These are phyloP conservation scores for Drosophila multiciliata DNA, from an alignment of 2,888 invertebrate genomes.

Conservation along the genomic window DNA sequence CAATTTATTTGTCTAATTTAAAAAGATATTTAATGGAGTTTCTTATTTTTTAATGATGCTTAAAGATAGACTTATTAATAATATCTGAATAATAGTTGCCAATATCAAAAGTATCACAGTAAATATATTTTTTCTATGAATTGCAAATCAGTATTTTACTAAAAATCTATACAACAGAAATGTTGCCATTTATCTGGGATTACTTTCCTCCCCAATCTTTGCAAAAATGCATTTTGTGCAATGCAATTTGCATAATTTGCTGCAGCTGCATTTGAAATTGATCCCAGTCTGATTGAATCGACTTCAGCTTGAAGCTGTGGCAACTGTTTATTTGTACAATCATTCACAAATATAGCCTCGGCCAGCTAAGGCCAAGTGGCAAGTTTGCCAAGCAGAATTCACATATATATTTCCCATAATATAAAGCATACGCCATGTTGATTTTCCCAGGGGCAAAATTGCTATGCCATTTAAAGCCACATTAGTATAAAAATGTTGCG, in stretches of 20 bases:
- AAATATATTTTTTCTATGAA: background rate
- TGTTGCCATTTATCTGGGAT: background rate
- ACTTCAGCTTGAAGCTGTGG: slow-evolving; percentile 14
- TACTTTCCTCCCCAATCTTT: background rate
- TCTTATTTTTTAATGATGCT: no score
- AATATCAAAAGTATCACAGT: background rate
- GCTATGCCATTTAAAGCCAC: slow-evolving; percentile 39
- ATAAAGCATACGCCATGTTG: slow-evolving; percentile 35
- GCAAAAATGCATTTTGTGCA: slow-evolving; percentile 20
- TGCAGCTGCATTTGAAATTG: slow-evolving; percentile 33
- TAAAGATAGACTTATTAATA: background rate
- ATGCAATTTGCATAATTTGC: slow-evolving; percentile 48
- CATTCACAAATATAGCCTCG: slow-evolving; percentile 5
- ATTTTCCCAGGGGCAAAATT: background rate
- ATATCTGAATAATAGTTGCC: background rate
- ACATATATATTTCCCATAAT: background rate
- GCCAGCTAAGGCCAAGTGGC: slow-evolving; percentile 5
- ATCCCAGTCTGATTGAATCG: slow-evolving; percentile 32
- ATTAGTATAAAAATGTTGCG: slow-evolving; percentile 67
- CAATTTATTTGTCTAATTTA: background rate
- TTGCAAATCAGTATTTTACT: background rate
- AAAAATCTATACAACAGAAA: background rate
- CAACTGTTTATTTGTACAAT: slow-evolving; percentile 38
- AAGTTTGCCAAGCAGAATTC: slow-evolving; percentile 6
- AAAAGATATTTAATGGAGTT: background rate